Percentiles rank a stretch among this genome's conserved stretches.
These are phyloP conservation scores for Temnopleurus reevesii DNA, from an alignment of 53 echinoderm and acorn worm species.

Conservation along the genomic window DNA sequence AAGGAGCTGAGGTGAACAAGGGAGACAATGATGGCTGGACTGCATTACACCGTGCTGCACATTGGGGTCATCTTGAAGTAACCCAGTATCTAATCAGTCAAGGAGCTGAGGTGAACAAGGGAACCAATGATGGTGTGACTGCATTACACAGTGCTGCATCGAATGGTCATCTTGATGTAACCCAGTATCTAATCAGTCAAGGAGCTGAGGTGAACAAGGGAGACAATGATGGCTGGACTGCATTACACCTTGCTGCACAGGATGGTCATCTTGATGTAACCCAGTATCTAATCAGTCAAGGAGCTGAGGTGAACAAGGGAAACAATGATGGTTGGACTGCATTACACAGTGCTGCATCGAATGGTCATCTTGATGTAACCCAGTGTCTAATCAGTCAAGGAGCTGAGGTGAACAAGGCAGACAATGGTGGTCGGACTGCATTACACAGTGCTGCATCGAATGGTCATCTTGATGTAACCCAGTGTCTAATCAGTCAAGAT, in stretches of 20 bases:
- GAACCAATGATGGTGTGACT: background rate
- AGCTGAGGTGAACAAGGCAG: background rate
- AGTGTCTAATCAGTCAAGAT: background rate
- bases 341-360: background rate
- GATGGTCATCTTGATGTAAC: background rate
- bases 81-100: background rate
- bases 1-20: conserved; percentile 9
- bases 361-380: background rate
- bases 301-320: background rate
- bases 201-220: conserved; percentile 9
- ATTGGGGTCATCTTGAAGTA: background rate
- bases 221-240: background rate
- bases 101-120: background rate
- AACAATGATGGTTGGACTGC: background rate
- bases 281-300: background rate
- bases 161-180: background rate
- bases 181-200: background rate
- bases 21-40: background rate
- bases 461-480: background rate
- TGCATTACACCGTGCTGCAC: background rate
- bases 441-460: background rate
- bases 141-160: background rate
- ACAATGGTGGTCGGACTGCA: background rate
- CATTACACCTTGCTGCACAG: background rate
- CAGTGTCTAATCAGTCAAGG: background rate